Evolutionary conservation across 2,113 vertebrate species (phyloP), one percentile per base, ranked within the genome.

Genomic region (Cromileptes altivelis): DNA sequence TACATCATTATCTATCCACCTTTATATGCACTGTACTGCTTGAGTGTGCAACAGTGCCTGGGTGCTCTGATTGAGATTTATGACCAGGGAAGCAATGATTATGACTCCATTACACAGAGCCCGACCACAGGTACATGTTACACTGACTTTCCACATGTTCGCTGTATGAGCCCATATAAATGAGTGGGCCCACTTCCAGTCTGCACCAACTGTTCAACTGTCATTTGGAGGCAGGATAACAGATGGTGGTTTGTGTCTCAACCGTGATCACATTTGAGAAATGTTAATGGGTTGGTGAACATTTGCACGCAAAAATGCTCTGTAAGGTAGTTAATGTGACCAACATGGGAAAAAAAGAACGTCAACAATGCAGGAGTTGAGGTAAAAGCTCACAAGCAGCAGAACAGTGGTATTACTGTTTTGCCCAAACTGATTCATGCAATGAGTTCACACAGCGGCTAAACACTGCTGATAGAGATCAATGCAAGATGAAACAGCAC

Each of bases 91-190:
- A 70, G 73, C 55, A 30, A 72, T 67, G 60, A 83, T 84, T 84
- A 88, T 71, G 78, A 85, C 86, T 86, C 71, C 78, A 75, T 88
- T 89, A 85, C 63, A 82, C 33, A 80, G 65, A 86, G 56, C 85
- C 62, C 45, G 33, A 80, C 72, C 60, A 7, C 73, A 90, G 72
- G 70, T 82, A 78, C 85, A 83, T 85, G 82, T 89, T 62, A 56
- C 42, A 33, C 30, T 23, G 49, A 62, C 85, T 81, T 57, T 45
- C n/a, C 68, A 85, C 78, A 88, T 88, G 84, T 84, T 86, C 86
- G 33, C 64, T 75, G 53, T 68, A 50, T 52, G 68, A 73, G 69
- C 18, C 47, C 33, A 62, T 58, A 19, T 70, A 55, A 83, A 83
- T 75, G 58, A 87, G 82, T 78, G 78, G 68, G 47, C 72, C 23